Percentiles rank a stretch among this genome's conserved stretches.
Conservation (phyloP, 1,140 invertebrate genomes). For the Diorhabda elongata region DNA sequence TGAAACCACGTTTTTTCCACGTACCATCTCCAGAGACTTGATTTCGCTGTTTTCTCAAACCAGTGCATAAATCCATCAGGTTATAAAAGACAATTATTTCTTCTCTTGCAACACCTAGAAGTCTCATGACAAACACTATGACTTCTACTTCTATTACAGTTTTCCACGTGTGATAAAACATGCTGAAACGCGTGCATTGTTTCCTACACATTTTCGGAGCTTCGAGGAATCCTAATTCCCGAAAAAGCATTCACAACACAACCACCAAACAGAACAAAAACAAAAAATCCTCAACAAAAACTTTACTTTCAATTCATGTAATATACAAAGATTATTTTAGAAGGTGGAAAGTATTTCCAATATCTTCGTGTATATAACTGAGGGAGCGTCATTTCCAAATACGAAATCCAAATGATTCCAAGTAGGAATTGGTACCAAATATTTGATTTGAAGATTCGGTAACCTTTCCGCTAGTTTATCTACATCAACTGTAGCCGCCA, state of each 20-base stretch:
- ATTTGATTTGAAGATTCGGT: slow-evolving; percentile 46
- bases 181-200: too few relatives aligned
- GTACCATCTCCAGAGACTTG: slow-evolving; percentile 31
- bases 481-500: slow-evolving; percentile 42
- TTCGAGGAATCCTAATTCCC: too few relatives aligned
- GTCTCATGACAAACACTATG: not conserved
- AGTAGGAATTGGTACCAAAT: slow-evolving; percentile 49
- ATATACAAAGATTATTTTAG: too few relatives aligned
- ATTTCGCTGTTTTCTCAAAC: not conserved
- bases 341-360: too few relatives aligned
- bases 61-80: not conserved
- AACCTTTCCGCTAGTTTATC: slow-evolving; percentile 44
- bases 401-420: slow-evolving; percentile 61
- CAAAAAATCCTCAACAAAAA: too few relatives aligned
- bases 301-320: too few relatives aligned
- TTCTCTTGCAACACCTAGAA: not conserved
- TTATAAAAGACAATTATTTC: not conserved
- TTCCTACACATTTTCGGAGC: too few relatives aligned
- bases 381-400: slow-evolving; percentile 52
- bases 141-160: too few relatives aligned
- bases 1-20: slow-evolving; percentile 28
- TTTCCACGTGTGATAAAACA: too few relatives aligned
- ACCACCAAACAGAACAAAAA: too few relatives aligned
- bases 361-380: slow-evolving; percentile 28
- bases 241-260: too few relatives aligned